These are phyloP conservation scores for Percopsis omiscomaycus DNA, from an alignment of 2,797 vertebrate genomes.

Conservation along the genomic window DNA sequence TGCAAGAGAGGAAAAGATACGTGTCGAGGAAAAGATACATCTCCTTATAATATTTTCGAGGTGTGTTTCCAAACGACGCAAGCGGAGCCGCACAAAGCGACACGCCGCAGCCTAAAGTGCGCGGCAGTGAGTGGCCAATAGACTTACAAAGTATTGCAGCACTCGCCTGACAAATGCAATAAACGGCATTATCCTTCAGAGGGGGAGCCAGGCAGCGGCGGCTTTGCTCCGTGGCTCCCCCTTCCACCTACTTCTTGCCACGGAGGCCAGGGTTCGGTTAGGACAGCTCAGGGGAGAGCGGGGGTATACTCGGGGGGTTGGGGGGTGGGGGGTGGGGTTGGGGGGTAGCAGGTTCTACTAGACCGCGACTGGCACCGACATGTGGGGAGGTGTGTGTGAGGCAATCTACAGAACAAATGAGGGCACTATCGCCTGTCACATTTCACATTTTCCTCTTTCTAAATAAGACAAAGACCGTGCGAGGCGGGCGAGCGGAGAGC, in stretches of 20 bases:
- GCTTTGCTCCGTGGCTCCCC: slow-evolving; percentile 66
- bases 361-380: slow-evolving; percentile 72
- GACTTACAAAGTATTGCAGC: slow-evolving; percentile 78
- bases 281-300: slow-evolving; percentile 6
- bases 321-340: slow-evolving; percentile 32
- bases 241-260: slow-evolving; percentile 45
- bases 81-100: slow-evolving; percentile 72
- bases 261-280: slow-evolving; percentile 31
- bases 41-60: slow-evolving; percentile 61
- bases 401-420: slow-evolving; percentile 76
- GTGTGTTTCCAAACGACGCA: slow-evolving; percentile 67
- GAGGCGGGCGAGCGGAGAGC: slow-evolving; percentile 65
- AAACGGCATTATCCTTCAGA: slow-evolving; percentile 80
- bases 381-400: slow-evolving; percentile 73
- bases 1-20: slow-evolving; percentile 14
- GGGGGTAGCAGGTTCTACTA: slow-evolving; percentile 60
- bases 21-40: slow-evolving; percentile 48
- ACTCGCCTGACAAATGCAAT: slow-evolving; percentile 80
- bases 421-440: slow-evolving; percentile 72
- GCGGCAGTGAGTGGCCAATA: slow-evolving; percentile 76
- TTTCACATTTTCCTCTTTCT: slow-evolving; percentile 73
- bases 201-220: slow-evolving; percentile 60
- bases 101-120: slow-evolving; percentile 76
- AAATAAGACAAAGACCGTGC: slow-evolving; percentile 75
- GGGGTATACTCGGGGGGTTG: slow-evolving; percentile 41